phyloP scores from a whole-genome alignment of 2,797 vertebrate genomes.

The Hirundo rustica region DNA sequence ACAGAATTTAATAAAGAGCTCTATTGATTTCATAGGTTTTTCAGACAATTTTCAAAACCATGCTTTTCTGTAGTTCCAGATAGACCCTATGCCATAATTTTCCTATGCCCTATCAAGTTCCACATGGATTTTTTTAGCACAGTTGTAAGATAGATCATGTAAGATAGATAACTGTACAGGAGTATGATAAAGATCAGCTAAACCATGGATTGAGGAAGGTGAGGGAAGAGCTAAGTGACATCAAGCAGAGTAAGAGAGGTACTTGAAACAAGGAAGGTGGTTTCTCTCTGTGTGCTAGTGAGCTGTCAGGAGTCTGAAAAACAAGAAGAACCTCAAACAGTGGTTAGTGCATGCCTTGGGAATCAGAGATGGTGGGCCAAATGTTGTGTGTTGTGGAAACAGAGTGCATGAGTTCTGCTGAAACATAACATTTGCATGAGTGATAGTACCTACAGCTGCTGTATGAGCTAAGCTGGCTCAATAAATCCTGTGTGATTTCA shows the following conservation, averaged over 20 bases:
- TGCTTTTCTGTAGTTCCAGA: neutral
- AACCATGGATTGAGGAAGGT: neutral
- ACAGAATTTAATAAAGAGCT: neutral
- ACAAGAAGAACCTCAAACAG: neutral
- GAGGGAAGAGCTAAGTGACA: neutral
- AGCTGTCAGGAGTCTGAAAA: neutral
- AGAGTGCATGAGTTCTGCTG: neutral
- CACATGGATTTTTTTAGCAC: neutral
- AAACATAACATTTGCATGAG: rapidly evolving
- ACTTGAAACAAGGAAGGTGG: neutral
- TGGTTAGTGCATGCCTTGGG: neutral
- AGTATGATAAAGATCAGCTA: neutral
- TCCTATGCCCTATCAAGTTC: neutral
- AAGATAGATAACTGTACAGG: neutral
- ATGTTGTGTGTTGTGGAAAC: neutral
- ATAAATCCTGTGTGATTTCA: neutral
- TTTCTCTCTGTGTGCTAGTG: neutral
- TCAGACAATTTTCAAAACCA: neutral
- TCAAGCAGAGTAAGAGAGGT: neutral
- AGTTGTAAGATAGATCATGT: neutral
- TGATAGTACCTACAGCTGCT: neutral
- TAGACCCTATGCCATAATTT: neutral
- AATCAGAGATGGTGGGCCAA: neutral
- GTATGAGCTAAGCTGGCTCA: neutral
- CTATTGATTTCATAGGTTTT: neutral